Evolutionary conservation across 2,113 vertebrate species (phyloP).

Genomic region (Rhynchomys soricoides): DNA sequence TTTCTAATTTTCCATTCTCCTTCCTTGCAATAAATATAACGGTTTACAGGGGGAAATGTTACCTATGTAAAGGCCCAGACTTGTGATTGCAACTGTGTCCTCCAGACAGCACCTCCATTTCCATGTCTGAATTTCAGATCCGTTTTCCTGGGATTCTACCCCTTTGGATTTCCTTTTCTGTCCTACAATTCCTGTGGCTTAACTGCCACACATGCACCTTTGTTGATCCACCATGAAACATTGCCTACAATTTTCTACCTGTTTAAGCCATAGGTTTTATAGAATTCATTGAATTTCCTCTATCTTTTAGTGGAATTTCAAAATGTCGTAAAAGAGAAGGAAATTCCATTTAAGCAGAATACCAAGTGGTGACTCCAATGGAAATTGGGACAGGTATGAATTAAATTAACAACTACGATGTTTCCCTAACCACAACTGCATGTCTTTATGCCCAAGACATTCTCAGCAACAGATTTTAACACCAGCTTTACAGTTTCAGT

Average conservation of each 20-base stretch:
- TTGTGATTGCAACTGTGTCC: not conserved
- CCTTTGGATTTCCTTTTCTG: not conserved
- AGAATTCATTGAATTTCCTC: not conserved
- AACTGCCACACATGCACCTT: not conserved
- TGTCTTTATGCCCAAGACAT: constrained; percentile 45
- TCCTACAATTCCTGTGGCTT: not conserved
- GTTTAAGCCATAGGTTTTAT: constrained; percentile 38
- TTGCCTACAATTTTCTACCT: constrained; percentile 7
- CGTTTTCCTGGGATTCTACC: not conserved
- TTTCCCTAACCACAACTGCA: constrained; percentile 63
- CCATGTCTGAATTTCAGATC: not conserved
- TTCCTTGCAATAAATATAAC: not conserved
- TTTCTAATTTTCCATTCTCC: constrained; percentile 31
- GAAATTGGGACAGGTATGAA: constrained; percentile 61
- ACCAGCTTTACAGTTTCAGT: constrained; percentile 37
- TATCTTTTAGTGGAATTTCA: constrained; percentile 54
- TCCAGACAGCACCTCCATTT: not conserved
- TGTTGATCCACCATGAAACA: not conserved
- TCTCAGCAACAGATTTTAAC: constrained; percentile 48
- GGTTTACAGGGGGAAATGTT: not conserved
- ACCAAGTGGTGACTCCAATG: constrained; percentile 29
- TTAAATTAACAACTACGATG: constrained; percentile 57
- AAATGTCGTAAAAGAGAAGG: constrained; percentile 50
- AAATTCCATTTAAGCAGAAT: constrained; percentile 59
- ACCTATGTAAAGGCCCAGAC: not conserved